Evolutionary conservation across 2,888 invertebrate species (phyloP).

Genomic region (Sylvicola cinctus): DNA sequence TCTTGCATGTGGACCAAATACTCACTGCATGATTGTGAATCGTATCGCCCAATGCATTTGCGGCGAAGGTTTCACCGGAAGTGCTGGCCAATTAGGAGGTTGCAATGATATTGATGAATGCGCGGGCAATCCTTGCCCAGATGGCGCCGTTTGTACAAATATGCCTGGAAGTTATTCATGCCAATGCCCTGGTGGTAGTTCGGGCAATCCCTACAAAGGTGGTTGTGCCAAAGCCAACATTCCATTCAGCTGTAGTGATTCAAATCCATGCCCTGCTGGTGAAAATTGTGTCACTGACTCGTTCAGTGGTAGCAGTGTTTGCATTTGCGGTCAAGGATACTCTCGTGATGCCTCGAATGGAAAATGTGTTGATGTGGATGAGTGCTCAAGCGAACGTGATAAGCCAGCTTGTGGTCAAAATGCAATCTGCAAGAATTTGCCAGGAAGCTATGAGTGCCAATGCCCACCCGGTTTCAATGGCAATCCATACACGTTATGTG

Average conservation of each 20-base stretch:
- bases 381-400: slow-evolving; percentile 53
- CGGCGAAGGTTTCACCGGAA: slow-evolving; percentile 57
- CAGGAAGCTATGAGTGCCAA: slow-evolving; percentile 83
- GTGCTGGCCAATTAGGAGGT: slow-evolving; percentile 33
- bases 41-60: slow-evolving; percentile 71
- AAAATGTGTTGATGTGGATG: slow-evolving; percentile 68
- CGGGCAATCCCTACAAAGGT: slow-evolving; percentile 58
- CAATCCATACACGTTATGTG: slow-evolving; percentile 73
- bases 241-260: slow-evolving; percentile 44
- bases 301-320: slow-evolving; percentile 53
- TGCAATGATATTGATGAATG: slow-evolving; percentile 86
- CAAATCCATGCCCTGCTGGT: slow-evolving; percentile 59
- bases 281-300: slow-evolving; percentile 72
- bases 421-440: slow-evolving; percentile 78
- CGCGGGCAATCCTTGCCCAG: slow-evolving; percentile 55
- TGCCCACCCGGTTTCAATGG: slow-evolving; percentile 76
- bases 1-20: slow-evolving; percentile 64
- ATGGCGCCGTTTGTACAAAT: slow-evolving; percentile 75
- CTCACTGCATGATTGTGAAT: slow-evolving; percentile 70
- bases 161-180: slow-evolving; percentile 70
- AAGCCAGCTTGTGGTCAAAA: slow-evolving; percentile 72
- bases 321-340: slow-evolving; percentile 76
- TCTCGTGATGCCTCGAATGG: slow-evolving; percentile 51
- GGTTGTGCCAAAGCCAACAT: slow-evolving; percentile 46
- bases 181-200: slow-evolving; percentile 66